Conservation (phyloP, 2,888 invertebrate genomes). For the Acholoe squamosa region DNA sequence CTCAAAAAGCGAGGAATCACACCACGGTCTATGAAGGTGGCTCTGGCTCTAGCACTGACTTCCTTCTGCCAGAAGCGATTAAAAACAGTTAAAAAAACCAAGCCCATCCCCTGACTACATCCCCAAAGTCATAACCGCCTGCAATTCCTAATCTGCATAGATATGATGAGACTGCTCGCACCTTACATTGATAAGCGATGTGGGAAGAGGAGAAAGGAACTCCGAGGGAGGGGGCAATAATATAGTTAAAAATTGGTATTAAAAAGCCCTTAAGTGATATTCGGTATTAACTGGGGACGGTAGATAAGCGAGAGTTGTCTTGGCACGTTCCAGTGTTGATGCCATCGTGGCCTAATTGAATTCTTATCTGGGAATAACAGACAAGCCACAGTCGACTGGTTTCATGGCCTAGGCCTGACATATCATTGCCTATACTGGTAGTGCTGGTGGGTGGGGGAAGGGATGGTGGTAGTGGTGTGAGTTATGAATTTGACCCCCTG, state of each 20-base stretch:
- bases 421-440: constrained; percentile 32
- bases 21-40: neutral
- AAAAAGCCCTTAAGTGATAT: constrained; percentile 15
- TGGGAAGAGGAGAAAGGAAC: constrained; percentile 17
- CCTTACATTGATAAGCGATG: neutral
- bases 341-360: constrained; percentile 54
- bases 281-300: constrained; percentile 26
- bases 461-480: constrained; percentile 26
- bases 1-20: neutral
- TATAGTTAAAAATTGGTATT: neutral
- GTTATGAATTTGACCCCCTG: neutral
- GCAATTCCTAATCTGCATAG: neutral
- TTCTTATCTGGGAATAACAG: constrained; percentile 49
- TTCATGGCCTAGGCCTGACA: neutral
- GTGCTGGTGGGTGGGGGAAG: neutral
- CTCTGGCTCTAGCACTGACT: neutral
- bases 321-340: constrained; percentile 44
- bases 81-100: constrained; percentile 5
- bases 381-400: constrained; percentile 15
- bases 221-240: neutral
- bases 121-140: neutral
- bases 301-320: constrained; percentile 36
- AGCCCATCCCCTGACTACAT: neutral
- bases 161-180: neutral
- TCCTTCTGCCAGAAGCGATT: neutral